Percentiles rank a stretch among this genome's conserved stretches.
phyloP scores from a whole-genome alignment of 2,888 invertebrate genomes.

The Zelleria hepariella region DNA sequence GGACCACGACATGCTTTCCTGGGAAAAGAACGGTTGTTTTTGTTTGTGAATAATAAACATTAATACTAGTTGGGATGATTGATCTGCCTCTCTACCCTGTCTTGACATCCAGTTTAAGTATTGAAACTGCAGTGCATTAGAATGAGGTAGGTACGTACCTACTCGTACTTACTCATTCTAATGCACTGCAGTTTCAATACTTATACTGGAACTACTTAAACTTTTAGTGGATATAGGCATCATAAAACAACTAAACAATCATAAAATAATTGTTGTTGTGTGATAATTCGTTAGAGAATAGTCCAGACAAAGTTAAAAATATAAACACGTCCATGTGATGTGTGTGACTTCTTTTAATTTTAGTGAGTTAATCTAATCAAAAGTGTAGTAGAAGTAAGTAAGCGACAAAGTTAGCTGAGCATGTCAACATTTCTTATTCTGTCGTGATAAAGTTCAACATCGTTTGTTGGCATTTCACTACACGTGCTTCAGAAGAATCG shows the following conservation, averaged over 20 bases:
- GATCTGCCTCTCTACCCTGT: not conserved
- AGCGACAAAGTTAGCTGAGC: not conserved
- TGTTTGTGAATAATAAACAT: too few relatives aligned
- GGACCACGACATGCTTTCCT: too few relatives aligned
- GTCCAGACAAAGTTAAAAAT: too few relatives aligned
- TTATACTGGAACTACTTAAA: not conserved
- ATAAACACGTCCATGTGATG: too few relatives aligned
- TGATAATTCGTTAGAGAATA: too few relatives aligned
- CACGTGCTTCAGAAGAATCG: not conserved
- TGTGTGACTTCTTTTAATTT: too few relatives aligned
- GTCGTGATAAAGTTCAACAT: not conserved
- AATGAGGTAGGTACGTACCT: not conserved
- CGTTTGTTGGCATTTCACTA: not conserved
- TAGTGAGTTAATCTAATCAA: too few relatives aligned
- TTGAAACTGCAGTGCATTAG: not conserved
- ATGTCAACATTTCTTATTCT: not conserved
- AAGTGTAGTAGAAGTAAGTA: not conserved
- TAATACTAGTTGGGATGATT: too few relatives aligned
- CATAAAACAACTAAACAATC: too few relatives aligned
- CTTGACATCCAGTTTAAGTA: not conserved
- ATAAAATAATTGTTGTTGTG: too few relatives aligned
- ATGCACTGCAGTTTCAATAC: not conserved
- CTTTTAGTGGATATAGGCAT: not conserved
- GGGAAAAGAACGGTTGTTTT: too few relatives aligned
- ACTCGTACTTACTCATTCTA: not conserved